Evolutionary conservation across 2,888 invertebrate species (phyloP).

Genomic region (Cactoblastis cactorum): DNA sequence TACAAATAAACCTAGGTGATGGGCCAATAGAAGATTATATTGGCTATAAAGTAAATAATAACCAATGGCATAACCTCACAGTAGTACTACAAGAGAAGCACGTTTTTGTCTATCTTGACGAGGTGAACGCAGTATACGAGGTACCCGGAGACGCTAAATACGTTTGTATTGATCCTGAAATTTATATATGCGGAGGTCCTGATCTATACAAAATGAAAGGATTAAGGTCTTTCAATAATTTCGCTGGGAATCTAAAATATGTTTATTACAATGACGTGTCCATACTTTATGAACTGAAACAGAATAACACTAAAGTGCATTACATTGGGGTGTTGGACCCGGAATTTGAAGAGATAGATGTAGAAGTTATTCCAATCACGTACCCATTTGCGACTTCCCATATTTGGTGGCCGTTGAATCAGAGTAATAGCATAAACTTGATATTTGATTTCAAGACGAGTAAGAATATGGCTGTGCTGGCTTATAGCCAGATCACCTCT

Average conservation of each 20-base stretch:
- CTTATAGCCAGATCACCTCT: slow-evolving; percentile 88
- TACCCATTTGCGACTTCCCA: slow-evolving; percentile 94
- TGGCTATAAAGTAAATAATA: slow-evolving; percentile 84
- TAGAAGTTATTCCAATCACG: slow-evolving; percentile 93
- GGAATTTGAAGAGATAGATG: slow-evolving; percentile 90
- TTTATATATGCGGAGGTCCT: slow-evolving; percentile 94
- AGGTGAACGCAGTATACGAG: slow-evolving; percentile 83
- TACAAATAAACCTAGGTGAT: slow-evolving; percentile 93
- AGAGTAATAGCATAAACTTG: slow-evolving; percentile 85
- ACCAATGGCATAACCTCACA: slow-evolving; percentile 94
- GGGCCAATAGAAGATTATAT: slow-evolving; percentile 84
- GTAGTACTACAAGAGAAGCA: slow-evolving; percentile 88
- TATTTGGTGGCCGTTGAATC: slow-evolving; percentile 92
- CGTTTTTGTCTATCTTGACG: slow-evolving; percentile 87
- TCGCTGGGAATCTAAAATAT: slow-evolving; percentile 93
- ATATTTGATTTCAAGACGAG: slow-evolving; percentile 93
- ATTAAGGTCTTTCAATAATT: slow-evolving; percentile 89
- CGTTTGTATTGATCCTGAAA: slow-evolving; percentile 95
- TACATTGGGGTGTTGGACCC: slow-evolving; percentile 89
- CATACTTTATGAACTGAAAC: slow-evolving; percentile 91
- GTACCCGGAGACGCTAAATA: slow-evolving; percentile 82
- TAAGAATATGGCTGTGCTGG: slow-evolving; percentile 89
- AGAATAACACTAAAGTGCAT: slow-evolving; percentile 91
- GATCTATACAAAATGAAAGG: slow-evolving; percentile 91
- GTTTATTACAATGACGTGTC: slow-evolving; percentile 96